These are phyloP conservation scores for Ecdyonurus torrentis DNA, from an alignment of 2,888 invertebrate genomes.

Conservation along the genomic window DNA sequence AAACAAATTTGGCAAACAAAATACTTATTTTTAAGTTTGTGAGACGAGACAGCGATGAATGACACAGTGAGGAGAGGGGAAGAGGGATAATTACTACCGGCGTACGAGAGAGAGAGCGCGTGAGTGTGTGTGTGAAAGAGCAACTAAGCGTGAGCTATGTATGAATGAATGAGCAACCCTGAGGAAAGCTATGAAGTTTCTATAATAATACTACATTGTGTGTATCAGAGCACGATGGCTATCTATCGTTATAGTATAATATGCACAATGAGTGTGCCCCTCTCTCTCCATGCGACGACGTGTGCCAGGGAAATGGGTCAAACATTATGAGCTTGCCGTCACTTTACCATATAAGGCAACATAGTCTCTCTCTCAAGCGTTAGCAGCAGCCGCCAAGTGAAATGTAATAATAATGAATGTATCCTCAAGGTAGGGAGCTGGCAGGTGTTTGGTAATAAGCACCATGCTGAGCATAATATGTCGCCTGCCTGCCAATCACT, in stretches of 20 bases:
- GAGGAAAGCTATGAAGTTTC: not conserved
- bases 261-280: not conserved
- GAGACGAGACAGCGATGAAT: too few species aligned
- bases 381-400: not conserved
- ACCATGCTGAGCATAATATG: too few species aligned
- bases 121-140: not conserved
- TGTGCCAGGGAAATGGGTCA: not conserved
- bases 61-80: too few species aligned
- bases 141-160: not conserved
- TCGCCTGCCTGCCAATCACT: too few species aligned
- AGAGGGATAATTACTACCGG: too few species aligned
- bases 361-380: too few species aligned
- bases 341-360: not conserved
- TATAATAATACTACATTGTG: not conserved
- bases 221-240: not conserved
- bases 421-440: not conserved
- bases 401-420: not conserved
- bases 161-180: not conserved
- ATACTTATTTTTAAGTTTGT: too few species aligned
- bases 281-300: not conserved
- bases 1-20: too few species aligned
- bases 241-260: not conserved
- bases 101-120: too few species aligned
- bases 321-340: not conserved
- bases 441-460: too few species aligned